Base-by-base conservation (phyloP, 2,797 vertebrate species). In the Falco rusticolus region DNA sequence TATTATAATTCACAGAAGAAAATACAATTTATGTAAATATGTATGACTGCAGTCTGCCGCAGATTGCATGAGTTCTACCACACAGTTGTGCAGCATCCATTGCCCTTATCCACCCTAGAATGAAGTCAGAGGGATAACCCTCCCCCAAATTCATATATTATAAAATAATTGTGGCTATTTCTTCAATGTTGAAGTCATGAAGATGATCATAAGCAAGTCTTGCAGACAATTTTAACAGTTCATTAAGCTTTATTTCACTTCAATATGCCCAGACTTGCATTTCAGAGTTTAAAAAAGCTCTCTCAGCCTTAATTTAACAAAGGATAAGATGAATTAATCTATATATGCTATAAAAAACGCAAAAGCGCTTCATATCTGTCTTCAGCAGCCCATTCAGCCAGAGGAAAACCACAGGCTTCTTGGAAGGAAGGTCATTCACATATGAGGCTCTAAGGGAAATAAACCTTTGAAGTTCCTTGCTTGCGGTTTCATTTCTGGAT, bases 381-480 rank as follows among this genome's bases (percentile, higher is more conserved):
- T 87, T 82, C 68, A 82, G 74, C 83, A 95, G 80, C 45, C 43
- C 56, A 76, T 93, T 89, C 74, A 91, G 60, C 57, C 39, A 64
- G 45, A 81, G 61, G 60, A 91, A 71, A 88, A 94, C 86, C 60
- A 87, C n/a, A 56, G 84, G 54, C 64, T 77, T 89, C 74, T 90
- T 83, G 87, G 43, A 81, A 95, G 43, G 87, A 94, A 78, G 59
- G 65, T 93, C 92, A 71, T 90, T 85, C 71, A 89, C 54, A 61
- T 61, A 60, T 47, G 33, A 64, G 12, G 29, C 83, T 91, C 31
- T 84, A 48, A 83, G 56, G 51, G 26, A 89, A 87, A 87, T 51
- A 82, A 90, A 53, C 21, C 66, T 93, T 89, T 95, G 77, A 95
- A 95, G 79, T 80, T 89, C 45, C 61, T 84, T 86, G n/a, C 61